Evolutionary conservation across 1,140 invertebrate species (phyloP), one percentile per base, ranked within the genome.

Genomic region (Frieseomelitta varia): DNA sequence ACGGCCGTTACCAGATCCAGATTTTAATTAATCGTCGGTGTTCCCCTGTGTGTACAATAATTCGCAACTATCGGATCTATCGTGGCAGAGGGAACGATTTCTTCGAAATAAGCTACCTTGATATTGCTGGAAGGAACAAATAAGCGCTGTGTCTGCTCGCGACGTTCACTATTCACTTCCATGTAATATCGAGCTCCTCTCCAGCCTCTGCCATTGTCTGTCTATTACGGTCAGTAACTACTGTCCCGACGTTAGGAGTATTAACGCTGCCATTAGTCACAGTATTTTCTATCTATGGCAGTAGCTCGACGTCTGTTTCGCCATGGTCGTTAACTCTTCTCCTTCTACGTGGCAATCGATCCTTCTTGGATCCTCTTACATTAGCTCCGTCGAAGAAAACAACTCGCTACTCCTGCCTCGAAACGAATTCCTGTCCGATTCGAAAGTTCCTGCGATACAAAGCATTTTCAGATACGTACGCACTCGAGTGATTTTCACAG

Each of bases 141-240:
- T 63, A 84, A 77, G 51, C 75, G 17, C n/a, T 1, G 53, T 47
- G 81, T 71, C 81, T 83, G 75, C 21, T 71, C 39, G 19, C 55
- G 81, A 83, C 75, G 65, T 21, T 61, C 81, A 61, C 75, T 58
- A 78, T 83, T 83, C 81, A 17, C 75, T 79, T 79, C 76, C 55
- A 69, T 3, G 81, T 84, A 84, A 84, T 84, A 71, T 79, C 81
- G 27, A 55, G 39, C 39, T 61, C 30, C 30, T n/a, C 8, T 47
- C 34, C 17, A 69, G 51, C 75, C 47, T 53, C 67, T 74, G 14
- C 79, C 83, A 88, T 87, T 88, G 86, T 65, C 83, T 68, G 87
- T 82, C 77, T 69, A 85, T 88, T 88, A 88, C 79, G 79, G 87
- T 88, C 87, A 88, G 86, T 88, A 88, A 85, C 87, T 88, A 85